A percentile compares a stretch with the other conserved stretches of the same genome.
These are phyloP conservation scores for Pica pica DNA, from an alignment of 2,113 vertebrate genomes.

Conservation along the genomic window DNA sequence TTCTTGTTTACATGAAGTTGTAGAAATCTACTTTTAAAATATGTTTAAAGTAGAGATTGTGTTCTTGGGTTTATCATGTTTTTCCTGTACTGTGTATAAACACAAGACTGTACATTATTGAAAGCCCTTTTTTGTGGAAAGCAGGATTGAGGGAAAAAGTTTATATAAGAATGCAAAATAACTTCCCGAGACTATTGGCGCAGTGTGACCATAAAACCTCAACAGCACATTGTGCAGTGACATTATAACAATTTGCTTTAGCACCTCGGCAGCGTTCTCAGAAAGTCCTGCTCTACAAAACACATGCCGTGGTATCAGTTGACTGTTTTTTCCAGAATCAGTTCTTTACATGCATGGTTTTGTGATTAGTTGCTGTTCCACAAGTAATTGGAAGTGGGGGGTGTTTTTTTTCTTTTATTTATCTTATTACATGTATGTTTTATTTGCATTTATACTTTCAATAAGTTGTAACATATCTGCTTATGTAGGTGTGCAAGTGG, in stretches of 20 bases:
- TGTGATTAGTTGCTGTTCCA: background rate
- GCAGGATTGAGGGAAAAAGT: background rate
- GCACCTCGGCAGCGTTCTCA: constrained; percentile 35
- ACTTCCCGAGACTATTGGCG: constrained; percentile 50
- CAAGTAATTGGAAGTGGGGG: background rate
- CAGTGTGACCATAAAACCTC: constrained; percentile 60
- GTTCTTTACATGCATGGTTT: constrained; percentile 7
- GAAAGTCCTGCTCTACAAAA: background rate
- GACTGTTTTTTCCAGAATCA: background rate
- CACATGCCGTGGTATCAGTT: background rate
- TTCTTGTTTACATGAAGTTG: constrained; percentile 49
- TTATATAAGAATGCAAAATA: constrained; percentile 64
- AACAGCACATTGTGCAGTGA: constrained; percentile 28
- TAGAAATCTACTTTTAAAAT: constrained; percentile 53
- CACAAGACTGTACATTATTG: constrained; percentile 52
- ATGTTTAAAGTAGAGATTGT: constrained; percentile 46
- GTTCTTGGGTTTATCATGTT: constrained; percentile 64
- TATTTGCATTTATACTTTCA: background rate
- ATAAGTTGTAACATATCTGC: background rate
- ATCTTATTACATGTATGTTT: background rate
- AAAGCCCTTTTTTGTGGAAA: constrained; percentile 62
- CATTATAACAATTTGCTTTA: constrained; percentile 29
- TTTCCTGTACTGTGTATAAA: constrained; percentile 58
- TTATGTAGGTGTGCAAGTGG: background rate
- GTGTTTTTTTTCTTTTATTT: background rate